Evolutionary conservation across 37 sponge, comb jelly and placozoan species (phyloP).

Genomic region (Axinella damicornis): DNA sequence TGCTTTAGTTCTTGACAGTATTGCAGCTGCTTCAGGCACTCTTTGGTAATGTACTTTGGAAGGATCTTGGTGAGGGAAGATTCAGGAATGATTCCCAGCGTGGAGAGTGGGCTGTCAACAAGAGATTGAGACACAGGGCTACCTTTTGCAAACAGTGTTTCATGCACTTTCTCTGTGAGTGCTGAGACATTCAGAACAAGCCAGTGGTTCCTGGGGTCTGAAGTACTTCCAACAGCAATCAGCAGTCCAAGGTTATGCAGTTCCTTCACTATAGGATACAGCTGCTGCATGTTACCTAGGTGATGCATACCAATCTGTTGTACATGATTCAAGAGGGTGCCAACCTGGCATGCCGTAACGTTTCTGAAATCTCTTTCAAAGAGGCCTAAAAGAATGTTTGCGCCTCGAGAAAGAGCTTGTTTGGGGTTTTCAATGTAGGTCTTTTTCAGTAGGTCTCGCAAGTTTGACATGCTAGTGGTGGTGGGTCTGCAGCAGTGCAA

Average conservation of each 20-base stretch:
- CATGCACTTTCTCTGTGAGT: slow-evolving; percentile 6
- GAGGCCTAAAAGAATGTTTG: not conserved
- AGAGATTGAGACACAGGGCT: too few species aligned
- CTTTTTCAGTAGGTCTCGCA: too few species aligned
- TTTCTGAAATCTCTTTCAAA: slow-evolving; percentile 17
- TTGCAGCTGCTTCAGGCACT: slow-evolving; percentile 22
- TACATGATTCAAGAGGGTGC: not conserved
- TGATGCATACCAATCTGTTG: not conserved
- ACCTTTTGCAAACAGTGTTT: slow-evolving; percentile 1
- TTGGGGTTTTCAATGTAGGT: too few species aligned
- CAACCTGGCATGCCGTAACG: not conserved
- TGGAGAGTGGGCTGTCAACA: not conserved
- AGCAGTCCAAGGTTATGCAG: slow-evolving; percentile 17
- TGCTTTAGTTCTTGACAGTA: slow-evolving; percentile 25
- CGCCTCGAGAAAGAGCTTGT: not conserved
- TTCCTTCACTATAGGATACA: slow-evolving; percentile 3
- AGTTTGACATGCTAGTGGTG: too few species aligned
- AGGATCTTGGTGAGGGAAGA: not conserved
- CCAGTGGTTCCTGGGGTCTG: not conserved
- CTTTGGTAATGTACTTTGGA: slow-evolving; percentile 11
- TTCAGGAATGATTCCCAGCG: slow-evolving; percentile 11
- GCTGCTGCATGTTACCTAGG: not conserved
- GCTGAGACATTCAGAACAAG: slow-evolving; percentile 2
- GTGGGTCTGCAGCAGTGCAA: too few species aligned
- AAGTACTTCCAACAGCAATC: not conserved